Conservation (phyloP, 2,888 invertebrate genomes). For the Sipha maydis region DNA sequence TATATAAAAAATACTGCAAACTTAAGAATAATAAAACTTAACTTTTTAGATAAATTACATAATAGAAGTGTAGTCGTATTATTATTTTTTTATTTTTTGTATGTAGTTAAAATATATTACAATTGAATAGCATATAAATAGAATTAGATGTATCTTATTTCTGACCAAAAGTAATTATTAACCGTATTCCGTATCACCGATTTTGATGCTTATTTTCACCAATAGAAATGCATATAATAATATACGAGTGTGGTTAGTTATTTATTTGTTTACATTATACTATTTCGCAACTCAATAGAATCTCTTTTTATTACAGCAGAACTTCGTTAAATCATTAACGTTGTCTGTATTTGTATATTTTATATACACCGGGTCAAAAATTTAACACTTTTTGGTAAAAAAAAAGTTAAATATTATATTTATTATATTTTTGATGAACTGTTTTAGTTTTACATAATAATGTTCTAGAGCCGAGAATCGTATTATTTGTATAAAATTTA, state of each 20-base stretch:
- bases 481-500: background rate
- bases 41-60: background rate
- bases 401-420: background rate
- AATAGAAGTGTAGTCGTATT: background rate
- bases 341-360: background rate
- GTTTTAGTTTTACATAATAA: background rate
- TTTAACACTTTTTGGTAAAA: background rate
- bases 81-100: no score
- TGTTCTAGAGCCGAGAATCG: background rate
- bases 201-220: background rate
- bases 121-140: background rate
- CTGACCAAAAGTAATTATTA: background rate
- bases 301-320: conserved; percentile 24
- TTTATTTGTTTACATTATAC: no score
- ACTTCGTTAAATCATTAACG: conserved; percentile 8
- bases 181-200: background rate
- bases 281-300: background rate
- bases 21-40: no score
- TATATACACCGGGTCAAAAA: background rate
- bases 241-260: no score
- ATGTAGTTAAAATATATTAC: background rate
- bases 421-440: background rate
- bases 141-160: background rate
- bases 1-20: no score
- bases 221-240: background rate